Evolutionary conservation across 2,113 vertebrate genomes (phyloP).

Genomic region (Rhombomys opimus): DNA sequence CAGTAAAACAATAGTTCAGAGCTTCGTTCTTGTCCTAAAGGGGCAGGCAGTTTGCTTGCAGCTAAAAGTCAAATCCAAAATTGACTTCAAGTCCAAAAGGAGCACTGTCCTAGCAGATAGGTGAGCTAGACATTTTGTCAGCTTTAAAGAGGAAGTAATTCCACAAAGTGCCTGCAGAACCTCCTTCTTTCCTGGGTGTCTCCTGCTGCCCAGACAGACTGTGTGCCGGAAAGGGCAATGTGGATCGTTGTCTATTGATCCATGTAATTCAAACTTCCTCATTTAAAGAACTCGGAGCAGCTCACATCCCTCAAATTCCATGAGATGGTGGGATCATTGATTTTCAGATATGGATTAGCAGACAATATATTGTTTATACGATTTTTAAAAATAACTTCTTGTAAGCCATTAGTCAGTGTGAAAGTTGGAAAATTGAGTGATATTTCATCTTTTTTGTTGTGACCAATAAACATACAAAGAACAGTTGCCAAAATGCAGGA

Average conservation of each 20-base stretch:
- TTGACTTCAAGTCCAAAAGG: constrained; percentile 48
- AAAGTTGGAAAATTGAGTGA: constrained; percentile 36
- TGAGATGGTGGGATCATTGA: constrained; percentile 68
- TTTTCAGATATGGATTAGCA: constrained; percentile 71
- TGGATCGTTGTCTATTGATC: constrained; percentile 67
- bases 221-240: constrained; percentile 12
- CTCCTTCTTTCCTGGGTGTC: neutral
- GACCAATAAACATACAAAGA: neutral
- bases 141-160: constrained; percentile 34
- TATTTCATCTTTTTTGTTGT: constrained; percentile 16
- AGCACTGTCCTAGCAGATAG: constrained; percentile 18
- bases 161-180: neutral
- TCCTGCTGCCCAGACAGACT: neutral
- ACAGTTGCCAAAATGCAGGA: constrained; percentile 1
- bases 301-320: constrained; percentile 64
- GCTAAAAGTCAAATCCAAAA: constrained; percentile 49
- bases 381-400: constrained; percentile 69
- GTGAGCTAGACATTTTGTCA: neutral
- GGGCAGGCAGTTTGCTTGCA: neutral
- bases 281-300: constrained; percentile 62
- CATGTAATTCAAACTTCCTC: constrained; percentile 62
- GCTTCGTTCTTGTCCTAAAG: neutral
- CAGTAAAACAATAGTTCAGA: neutral
- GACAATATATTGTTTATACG: constrained; percentile 39
- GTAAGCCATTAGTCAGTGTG: constrained; percentile 58